Evolutionary conservation across 1,140 invertebrate genomes (phyloP).

Genomic region (Camponotus vicinus): DNA sequence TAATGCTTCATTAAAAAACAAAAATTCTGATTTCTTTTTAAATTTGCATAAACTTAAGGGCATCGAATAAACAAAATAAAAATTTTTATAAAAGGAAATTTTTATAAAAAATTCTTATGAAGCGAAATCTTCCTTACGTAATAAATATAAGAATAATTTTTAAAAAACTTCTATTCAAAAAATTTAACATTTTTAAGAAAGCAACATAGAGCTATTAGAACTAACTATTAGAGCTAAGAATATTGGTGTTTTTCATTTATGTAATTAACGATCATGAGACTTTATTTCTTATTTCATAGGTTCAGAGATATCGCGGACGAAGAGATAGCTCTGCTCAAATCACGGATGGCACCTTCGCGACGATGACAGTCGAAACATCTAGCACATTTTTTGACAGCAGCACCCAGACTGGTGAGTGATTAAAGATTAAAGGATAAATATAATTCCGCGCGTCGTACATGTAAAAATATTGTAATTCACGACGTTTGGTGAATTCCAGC

Average conservation of each 20-base stretch:
- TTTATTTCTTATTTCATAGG: slow-evolving; percentile 72
- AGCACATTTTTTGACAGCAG: slow-evolving; percentile 97
- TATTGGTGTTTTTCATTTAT: not conserved
- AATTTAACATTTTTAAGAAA: not conserved
- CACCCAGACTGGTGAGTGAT: slow-evolving; percentile 94
- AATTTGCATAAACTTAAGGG: not conserved
- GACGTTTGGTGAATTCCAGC: not conserved
- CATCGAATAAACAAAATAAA: not conserved
- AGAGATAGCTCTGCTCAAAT: slow-evolving; percentile 96
- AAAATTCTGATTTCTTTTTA: not conserved
- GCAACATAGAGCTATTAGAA: not conserved
- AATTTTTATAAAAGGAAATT: not conserved
- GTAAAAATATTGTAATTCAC: not conserved
- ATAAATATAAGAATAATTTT: not conserved
- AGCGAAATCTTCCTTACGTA: not conserved
- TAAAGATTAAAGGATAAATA: not conserved
- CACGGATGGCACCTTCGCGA: slow-evolving; percentile 95
- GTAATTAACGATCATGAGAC: no score
- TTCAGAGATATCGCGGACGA: slow-evolving; percentile 90
- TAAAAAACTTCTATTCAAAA: not conserved
- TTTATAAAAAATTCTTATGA: not conserved
- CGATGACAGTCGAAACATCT: slow-evolving; percentile 96
- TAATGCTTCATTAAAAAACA: not conserved
- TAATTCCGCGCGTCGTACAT: not conserved
- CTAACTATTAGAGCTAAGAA: no score